A percentile compares a stretch with the other conserved stretches of the same genome.
Evolutionary conservation across 92 coral and sea anemone species (phyloP).

Genomic region (Heteractis magnifica): DNA sequence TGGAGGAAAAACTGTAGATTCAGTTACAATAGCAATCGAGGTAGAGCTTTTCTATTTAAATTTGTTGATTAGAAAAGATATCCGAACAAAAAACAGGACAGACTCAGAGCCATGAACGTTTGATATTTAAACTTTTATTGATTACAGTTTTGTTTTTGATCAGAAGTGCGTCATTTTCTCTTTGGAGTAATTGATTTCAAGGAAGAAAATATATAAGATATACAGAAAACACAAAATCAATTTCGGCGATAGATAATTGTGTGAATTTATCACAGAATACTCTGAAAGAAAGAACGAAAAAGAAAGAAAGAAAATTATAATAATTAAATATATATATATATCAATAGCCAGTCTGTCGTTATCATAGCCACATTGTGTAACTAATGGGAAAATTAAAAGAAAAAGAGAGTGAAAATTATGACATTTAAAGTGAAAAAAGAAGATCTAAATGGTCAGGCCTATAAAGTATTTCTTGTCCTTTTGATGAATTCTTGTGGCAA

Average conservation of each 20-base stretch:
- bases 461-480: background rate
- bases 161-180: background rate
- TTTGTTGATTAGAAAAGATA: background rate
- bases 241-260: too few species aligned
- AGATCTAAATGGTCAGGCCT: background rate
- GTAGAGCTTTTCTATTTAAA: background rate
- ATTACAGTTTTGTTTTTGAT: background rate
- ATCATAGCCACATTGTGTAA: too few species aligned
- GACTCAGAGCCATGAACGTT: background rate
- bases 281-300: too few species aligned
- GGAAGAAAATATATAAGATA: too few species aligned
- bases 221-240: too few species aligned
- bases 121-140: background rate
- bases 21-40: conserved; percentile 1
- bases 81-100: background rate
- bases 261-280: too few species aligned
- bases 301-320: too few species aligned
- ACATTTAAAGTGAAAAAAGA: background rate
- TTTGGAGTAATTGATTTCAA: too few species aligned
- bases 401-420: background rate
- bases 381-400: background rate
- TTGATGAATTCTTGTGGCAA: conserved; percentile 19
- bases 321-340: too few species aligned
- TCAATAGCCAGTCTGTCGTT: too few species aligned
- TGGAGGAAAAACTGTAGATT: background rate